Percentiles rank a stretch among this genome's conserved stretches.
Conservation (phyloP, 2,888 invertebrate species). For the Ennomos erosarius region DNA sequence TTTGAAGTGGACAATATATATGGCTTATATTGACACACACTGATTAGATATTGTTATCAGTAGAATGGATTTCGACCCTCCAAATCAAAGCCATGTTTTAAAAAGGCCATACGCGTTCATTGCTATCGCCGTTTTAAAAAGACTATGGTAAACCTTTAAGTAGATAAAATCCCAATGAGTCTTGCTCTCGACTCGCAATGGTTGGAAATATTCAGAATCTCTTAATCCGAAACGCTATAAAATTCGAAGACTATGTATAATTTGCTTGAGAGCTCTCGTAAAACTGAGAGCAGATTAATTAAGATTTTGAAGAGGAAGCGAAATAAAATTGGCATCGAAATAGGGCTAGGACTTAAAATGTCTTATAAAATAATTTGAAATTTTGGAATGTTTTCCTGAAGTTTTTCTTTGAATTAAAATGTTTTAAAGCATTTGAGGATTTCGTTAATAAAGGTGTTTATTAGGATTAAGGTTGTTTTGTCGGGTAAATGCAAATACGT, state of each 20-base stretch:
- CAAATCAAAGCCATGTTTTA: constrained; percentile 15
- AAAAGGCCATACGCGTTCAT: constrained; percentile 9
- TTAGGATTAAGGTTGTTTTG: too few species aligned
- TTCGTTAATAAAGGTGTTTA: too few species aligned
- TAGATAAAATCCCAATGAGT: constrained; percentile 37
- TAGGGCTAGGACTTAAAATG: constrained; percentile 9
- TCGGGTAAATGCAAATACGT: too few species aligned
- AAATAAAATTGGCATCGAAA: constrained; percentile 25
- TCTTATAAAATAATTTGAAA: background rate
- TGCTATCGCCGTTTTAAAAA: constrained; percentile 16
- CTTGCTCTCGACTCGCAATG: constrained; percentile 35
- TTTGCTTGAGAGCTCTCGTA: constrained; percentile 44
- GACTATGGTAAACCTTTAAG: constrained; percentile 31
- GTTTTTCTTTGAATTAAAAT: too few species aligned
- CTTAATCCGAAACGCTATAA: constrained; percentile 47
- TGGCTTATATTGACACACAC: too few species aligned
- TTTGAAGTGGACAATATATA: too few species aligned
- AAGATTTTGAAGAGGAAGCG: constrained; percentile 38
- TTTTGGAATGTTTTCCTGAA: too few species aligned
- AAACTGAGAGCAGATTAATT: constrained; percentile 48
- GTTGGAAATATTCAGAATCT: constrained; percentile 44
- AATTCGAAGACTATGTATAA: constrained; percentile 44
- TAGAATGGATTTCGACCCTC: background rate
- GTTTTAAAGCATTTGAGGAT: too few species aligned
- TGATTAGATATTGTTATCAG: background rate